Base-by-base conservation (phyloP, 2,888 invertebrate genomes). In the Orgyia antiqua region DNA sequence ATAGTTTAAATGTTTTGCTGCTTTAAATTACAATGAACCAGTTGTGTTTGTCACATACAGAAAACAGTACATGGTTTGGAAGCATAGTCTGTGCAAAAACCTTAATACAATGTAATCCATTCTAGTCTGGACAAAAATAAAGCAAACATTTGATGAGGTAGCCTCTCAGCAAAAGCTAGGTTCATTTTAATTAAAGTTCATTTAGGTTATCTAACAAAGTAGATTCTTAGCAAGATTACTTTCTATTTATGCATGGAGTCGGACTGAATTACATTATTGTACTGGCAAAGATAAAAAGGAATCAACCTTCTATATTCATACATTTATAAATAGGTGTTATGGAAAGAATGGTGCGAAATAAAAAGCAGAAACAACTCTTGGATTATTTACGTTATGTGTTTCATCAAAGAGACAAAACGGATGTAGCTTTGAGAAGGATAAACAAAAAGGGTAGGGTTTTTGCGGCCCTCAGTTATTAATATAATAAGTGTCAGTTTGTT, bases 401-500 rank as follows among this genome's bases (percentile, higher is more conserved):
- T 64, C 66, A 68, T 66, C 68, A 68, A 65, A 61, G 48, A 45
- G 56, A 53, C 58, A 55, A 54, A 54, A 57, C 58, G 60, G 62
- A 66, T 58, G 56, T 52, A 56, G 47, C 51, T 41, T 51, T 49
- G 54, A 65, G 42, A 52, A 71, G 78, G 72, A 73, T 71, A 68
- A 74, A 74, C 75, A 76, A 75, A 80, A 80, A 77, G 74, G 74
- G 72, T 65, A 64, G 65, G 66, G 68, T 65, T 71, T 71, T 69
- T 64, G 67, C 58, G 57, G 45, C 58, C 73, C 70, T 68, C 62
- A 69, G 70, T 82, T 82, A 83, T 83, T 80, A 84, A 83, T 82
- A 75, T 79, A 77, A 82, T 83, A 84, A 77, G 80, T 68, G 79
- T 79, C 83, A 79, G 79, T 80, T 83, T 80, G 76, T 79, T 83